Conservation (phyloP, 2,113 vertebrate species). For the Willisornis vidua region DNA sequence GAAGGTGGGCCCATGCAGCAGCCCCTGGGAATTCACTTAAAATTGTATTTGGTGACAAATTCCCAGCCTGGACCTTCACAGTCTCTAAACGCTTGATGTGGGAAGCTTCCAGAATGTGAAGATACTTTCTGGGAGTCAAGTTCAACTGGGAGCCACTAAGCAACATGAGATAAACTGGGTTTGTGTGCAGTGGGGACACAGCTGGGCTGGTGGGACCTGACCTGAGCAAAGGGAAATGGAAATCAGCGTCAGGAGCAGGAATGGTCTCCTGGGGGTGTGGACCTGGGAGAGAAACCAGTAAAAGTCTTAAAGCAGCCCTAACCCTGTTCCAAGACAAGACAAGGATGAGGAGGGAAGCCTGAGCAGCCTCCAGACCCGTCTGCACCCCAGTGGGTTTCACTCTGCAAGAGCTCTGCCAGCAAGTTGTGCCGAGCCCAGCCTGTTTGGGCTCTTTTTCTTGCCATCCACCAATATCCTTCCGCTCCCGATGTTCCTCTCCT, state of each 20-base stretch:
- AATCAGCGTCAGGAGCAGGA: background rate
- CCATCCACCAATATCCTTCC: conserved; percentile 10
- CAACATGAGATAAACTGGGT: background rate
- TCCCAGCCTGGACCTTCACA: background rate
- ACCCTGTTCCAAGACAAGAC: background rate
- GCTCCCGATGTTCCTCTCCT: background rate
- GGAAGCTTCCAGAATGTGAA: background rate
- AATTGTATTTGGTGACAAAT: background rate
- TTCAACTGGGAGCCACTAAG: background rate
- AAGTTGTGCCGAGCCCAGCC: background rate
- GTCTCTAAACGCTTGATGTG: background rate
- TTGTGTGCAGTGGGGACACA: background rate
- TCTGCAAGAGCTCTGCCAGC: background rate
- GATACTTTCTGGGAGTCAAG: background rate
- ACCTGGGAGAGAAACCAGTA: background rate
- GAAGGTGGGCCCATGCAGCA: background rate
- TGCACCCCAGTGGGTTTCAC: background rate
- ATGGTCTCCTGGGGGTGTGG: accelerated
- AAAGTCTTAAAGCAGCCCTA: background rate
- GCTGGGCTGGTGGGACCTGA: background rate
- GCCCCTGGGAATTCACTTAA: background rate
- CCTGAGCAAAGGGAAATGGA: accelerated
- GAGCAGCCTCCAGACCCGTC: background rate
- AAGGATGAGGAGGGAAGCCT: background rate
- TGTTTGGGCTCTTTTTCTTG: background rate